These are phyloP conservation scores for Ahaetulla prasina DNA, from an alignment of 2,113 vertebrate species.

Conservation along the genomic window DNA sequence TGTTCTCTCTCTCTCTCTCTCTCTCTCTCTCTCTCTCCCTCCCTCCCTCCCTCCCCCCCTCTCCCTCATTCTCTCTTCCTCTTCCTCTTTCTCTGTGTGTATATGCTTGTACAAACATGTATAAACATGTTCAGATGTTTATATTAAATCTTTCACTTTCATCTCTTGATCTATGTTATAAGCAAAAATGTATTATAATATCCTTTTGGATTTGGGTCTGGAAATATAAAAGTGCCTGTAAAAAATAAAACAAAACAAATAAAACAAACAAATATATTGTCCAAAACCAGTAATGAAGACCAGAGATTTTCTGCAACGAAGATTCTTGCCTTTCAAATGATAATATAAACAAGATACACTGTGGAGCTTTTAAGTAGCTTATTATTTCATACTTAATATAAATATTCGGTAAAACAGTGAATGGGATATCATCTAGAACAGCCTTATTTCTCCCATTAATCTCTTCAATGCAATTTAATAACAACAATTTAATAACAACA, in stretches of 20 bases:
- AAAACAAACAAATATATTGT: background rate
- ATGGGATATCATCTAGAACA: background rate
- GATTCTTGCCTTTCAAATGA: background rate
- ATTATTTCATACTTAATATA: background rate
- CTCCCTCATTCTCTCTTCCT: too few relatives aligned
- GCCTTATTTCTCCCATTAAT: background rate
- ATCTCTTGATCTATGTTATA: background rate
- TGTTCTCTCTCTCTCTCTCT: background rate
- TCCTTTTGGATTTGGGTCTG: slow-evolving; percentile 27
- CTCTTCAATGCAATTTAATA: background rate
- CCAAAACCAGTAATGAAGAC: slow-evolving; percentile 13
- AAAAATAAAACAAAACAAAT: background rate
- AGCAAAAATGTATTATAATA: background rate
- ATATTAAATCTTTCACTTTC: background rate
- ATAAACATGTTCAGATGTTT: background rate
- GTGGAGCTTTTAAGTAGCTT: background rate
- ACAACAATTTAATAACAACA: slow-evolving; percentile 13
- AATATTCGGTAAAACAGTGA: background rate
- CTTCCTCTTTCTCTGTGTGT: background rate
- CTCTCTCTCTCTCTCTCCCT: too few relatives aligned
- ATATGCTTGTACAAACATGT: background rate
- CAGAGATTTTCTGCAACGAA: slow-evolving; percentile 10
- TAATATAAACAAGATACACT: background rate
- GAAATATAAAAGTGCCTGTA: background rate
- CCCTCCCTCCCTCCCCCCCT: too few relatives aligned